Conservation (phyloP, 2,797 vertebrate genomes). For the Poeciliopsis gracilis region DNA sequence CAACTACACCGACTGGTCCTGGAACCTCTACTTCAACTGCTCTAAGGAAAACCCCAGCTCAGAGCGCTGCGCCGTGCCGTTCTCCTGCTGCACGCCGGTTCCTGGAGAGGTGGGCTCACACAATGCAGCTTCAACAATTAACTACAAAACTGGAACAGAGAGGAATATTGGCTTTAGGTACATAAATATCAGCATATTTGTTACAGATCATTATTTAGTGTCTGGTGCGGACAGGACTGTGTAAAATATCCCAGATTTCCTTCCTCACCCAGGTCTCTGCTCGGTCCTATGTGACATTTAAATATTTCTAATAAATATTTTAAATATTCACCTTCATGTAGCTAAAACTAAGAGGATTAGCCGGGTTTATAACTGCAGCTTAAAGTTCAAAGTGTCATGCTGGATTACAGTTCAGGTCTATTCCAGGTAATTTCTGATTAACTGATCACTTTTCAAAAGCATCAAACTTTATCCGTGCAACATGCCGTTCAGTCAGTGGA, state of each 20-base stretch:
- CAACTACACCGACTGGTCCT: conserved; percentile 84
- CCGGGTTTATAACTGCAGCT: neutral
- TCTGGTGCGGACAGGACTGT: neutral
- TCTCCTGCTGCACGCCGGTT: conserved; percentile 81
- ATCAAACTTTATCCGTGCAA: neutral
- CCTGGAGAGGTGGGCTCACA: conserved; percentile 76
- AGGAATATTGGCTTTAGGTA: neutral
- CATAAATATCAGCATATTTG: neutral
- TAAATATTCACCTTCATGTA: neutral
- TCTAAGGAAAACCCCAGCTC: conserved; percentile 77
- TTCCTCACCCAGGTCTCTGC: neutral
- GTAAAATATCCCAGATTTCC: neutral
- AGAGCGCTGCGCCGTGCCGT: conserved; percentile 80
- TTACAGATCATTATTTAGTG: neutral
- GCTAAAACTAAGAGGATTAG: neutral
- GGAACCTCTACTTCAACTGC: conserved; percentile 85
- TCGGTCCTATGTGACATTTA: neutral
- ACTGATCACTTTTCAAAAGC: neutral
- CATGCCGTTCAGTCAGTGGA: neutral
- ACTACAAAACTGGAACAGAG: neutral
- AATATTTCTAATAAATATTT: neutral
- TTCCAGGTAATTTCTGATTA: neutral
- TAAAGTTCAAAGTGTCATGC: neutral
- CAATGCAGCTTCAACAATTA: neutral
- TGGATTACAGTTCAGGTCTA: neutral